Conservation (phyloP, 2,113 vertebrate genomes). For the Chunga burmeisteri region DNA sequence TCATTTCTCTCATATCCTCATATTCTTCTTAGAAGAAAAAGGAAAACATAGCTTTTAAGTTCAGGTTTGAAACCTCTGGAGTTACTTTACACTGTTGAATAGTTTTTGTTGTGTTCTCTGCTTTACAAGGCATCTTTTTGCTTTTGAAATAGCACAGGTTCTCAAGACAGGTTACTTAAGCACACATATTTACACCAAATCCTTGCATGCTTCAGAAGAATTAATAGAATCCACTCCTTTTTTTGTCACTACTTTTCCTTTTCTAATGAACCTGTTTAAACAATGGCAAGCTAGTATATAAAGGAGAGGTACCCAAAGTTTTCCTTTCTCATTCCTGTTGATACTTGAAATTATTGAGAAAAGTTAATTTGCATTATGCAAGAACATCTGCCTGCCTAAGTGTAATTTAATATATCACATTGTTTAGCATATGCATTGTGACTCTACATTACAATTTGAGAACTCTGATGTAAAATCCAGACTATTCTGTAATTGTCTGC, state of each 20-base stretch:
- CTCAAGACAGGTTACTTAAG: neutral
- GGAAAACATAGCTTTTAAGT: neutral
- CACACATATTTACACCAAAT: neutral
- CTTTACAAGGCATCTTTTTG: neutral
- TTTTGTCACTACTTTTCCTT: neutral
- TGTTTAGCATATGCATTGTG: neutral
- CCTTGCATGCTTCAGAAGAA: neutral
- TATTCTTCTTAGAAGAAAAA: neutral
- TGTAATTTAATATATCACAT: neutral
- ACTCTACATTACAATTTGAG: neutral
- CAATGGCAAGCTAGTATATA: neutral
- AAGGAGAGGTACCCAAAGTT: neutral
- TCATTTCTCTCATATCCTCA: neutral
- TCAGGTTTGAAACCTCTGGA: neutral
- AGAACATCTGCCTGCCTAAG: neutral
- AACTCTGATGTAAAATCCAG: neutral
- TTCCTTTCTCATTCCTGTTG: neutral
- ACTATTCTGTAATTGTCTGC: neutral
- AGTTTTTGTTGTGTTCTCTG: neutral
- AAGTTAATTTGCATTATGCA: neutral
- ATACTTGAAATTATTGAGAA: neutral
- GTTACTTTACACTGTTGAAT: neutral
- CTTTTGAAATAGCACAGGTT: neutral
- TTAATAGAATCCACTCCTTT: neutral
- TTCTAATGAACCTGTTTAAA: neutral